Conservation (phyloP, 2,888 invertebrate genomes). For the Candidula unifasciata region DNA sequence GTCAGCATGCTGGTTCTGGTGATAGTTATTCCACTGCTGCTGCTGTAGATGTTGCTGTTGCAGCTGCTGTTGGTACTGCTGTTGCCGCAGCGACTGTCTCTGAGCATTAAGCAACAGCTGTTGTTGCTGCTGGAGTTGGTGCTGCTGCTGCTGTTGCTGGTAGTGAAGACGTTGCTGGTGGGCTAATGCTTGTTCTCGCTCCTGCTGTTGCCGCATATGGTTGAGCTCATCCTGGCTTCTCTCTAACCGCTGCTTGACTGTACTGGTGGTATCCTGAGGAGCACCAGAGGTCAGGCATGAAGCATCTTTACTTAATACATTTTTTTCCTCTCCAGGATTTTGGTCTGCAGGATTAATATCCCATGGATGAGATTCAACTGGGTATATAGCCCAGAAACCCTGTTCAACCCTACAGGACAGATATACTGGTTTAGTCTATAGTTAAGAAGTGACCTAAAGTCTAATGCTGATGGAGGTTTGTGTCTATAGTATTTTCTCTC, state of each 20-base stretch:
- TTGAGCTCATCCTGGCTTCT: constrained; percentile 11
- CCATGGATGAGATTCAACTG: no score
- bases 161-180: constrained; percentile 40
- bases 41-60: constrained; percentile 43
- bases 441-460: no score
- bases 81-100: constrained; percentile 27
- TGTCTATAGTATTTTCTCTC: no score
- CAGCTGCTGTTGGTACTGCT: constrained; percentile 32
- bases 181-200: constrained; percentile 32
- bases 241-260: constrained; percentile 10
- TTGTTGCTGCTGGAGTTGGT: constrained; percentile 35
- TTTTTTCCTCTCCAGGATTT: no score
- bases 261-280: constrained; percentile 9
- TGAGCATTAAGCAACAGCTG: constrained; percentile 13
- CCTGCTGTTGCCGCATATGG: not conserved
- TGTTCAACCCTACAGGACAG: no score
- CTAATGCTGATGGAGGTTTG: no score
- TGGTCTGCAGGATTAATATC: no score
- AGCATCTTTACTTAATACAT: not conserved
- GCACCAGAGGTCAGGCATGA: no score
- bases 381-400: no score
- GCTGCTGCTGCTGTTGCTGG: constrained; percentile 42
- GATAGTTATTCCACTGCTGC: constrained; percentile 41
- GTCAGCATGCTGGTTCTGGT: constrained; percentile 33
- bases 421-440: no score